Base-by-base conservation (phyloP, 2,113 vertebrate genomes). In the Acrocephalus kingi region DNA sequence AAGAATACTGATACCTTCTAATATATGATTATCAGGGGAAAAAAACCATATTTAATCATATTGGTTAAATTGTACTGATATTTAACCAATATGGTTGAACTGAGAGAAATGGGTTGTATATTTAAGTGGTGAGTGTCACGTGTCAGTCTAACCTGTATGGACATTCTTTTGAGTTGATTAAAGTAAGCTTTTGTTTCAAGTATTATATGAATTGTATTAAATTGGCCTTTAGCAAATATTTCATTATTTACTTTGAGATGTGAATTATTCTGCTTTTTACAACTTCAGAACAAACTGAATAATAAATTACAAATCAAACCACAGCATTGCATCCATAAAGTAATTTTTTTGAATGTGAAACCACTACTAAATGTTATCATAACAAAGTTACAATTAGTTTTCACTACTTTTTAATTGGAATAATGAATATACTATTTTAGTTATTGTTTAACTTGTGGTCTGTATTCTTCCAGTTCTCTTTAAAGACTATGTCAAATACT, bases 121-220 rank as follows among this genome's bases (percentile, higher is more conserved):
- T 54, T 17, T 46, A 10, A 69, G 41, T 28, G 31, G 5, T 30
- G 67, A 64, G 27, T 51, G 30, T 68, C 24, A 48, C 0, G 0
- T 71, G 23, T 84, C 54, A 7, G 81, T 88, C 64, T 77, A 74
- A 64, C 39, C 14, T 6, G 0, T 48, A 24, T 48, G 61, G 33
- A 25, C 17, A 41, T 83, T 90, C 27, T 52, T 59, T 62, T 35
- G 37, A 37, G 15, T 35, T 77, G 39, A 41, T 72, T 12, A 73
- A 17, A 55, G 17, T 39, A 78, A 75, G 15, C 43, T 84, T 83
- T 78, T 66, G 3, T 73, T 52, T 63, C 21, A 81, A 63, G 12
- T 43, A 31, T 66, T 83, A 15, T 2, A 43, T 35, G 15, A 33
- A 9, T 91, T 84, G 62, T 72, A 75, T 48, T 43, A 31, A 81